phyloP scores from a whole-genome alignment of 2,113 vertebrate genomes.

The Spizaetus ornatus region DNA sequence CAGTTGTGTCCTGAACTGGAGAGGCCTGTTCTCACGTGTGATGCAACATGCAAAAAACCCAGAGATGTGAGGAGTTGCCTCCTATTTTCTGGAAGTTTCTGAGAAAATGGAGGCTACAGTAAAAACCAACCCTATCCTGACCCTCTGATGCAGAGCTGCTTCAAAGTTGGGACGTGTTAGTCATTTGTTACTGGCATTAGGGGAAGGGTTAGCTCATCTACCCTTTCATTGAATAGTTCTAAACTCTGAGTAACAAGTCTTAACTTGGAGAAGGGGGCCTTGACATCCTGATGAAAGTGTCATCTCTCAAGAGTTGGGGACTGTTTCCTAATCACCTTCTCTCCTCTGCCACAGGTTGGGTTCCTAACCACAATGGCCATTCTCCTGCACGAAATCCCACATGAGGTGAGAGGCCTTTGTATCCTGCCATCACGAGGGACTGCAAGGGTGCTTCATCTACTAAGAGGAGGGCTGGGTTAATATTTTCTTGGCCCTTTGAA shows the following conservation, averaged over 20 bases:
- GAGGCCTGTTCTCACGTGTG: not conserved
- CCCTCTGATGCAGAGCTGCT: not conserved
- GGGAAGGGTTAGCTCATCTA: not conserved
- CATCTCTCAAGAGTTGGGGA: not conserved
- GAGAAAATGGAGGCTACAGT: not conserved
- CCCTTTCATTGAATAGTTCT: not conserved
- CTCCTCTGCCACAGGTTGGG: constrained; percentile 81
- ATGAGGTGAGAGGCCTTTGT: constrained; percentile 83
- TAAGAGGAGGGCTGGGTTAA: not conserved
- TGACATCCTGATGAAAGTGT: not conserved
- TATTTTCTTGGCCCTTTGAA: not conserved
- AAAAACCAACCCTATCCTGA: not conserved
- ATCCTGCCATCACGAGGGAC: not conserved
- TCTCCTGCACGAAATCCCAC: constrained; percentile 96
- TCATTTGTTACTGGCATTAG: not conserved
- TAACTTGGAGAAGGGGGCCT: not conserved
- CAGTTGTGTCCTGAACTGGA: not conserved
- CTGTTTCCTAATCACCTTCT: not conserved
- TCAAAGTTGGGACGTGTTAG: not conserved
- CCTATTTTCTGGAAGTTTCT: not conserved
- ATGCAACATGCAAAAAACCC: not conserved
- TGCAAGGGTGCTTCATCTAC: not conserved
- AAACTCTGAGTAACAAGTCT: not conserved
- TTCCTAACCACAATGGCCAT: constrained; percentile 94
- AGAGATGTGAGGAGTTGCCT: not conserved